Evolutionary conservation across 2,797 vertebrate species (phyloP).

Genomic region (Huso huso): DNA sequence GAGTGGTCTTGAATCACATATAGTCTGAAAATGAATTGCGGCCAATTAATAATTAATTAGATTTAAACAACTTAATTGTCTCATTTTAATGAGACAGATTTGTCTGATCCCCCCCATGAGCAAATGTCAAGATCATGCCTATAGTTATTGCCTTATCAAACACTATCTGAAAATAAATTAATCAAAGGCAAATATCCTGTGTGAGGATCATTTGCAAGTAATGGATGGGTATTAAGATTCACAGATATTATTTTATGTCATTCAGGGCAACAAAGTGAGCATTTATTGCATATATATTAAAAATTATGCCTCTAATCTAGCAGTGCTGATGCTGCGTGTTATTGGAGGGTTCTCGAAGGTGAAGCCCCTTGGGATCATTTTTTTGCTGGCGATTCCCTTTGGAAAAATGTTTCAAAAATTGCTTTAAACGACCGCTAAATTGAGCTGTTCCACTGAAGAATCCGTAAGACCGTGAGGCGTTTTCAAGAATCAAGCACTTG

Average conservation of each 20-base stretch:
- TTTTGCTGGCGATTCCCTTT: conserved; percentile 69
- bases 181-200: conserved; percentile 84
- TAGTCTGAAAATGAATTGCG: conserved; percentile 63
- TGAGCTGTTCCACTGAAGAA: conserved; percentile 68
- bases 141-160: conserved; percentile 96
- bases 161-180: conserved; percentile 91
- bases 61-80: conserved; percentile 64
- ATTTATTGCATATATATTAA: conserved; percentile 99
- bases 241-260: conserved; percentile 99
- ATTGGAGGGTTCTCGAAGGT: conserved; percentile 96
- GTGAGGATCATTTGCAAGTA: conserved; percentile 82
- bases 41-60: conserved; percentile 80
- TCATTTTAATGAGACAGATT: conserved; percentile 47
- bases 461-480: conserved; percentile 56
- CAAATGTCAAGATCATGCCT: conserved; percentile 76
- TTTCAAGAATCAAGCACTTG: conserved; percentile 47
- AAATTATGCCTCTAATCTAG: conserved; percentile 95
- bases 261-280: conserved; percentile 99
- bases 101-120: conserved; percentile 70
- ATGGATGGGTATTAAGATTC: conserved; percentile 95
- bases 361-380: conserved; percentile 81
- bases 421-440: conserved; percentile 70
- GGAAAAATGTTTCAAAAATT: conserved; percentile 42
- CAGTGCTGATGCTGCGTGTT: conserved; percentile 80
- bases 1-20: too few relatives aligned